These are phyloP conservation scores for Drosophila peninsularis DNA, from an alignment of 2,888 invertebrate species.

Conservation along the genomic window DNA sequence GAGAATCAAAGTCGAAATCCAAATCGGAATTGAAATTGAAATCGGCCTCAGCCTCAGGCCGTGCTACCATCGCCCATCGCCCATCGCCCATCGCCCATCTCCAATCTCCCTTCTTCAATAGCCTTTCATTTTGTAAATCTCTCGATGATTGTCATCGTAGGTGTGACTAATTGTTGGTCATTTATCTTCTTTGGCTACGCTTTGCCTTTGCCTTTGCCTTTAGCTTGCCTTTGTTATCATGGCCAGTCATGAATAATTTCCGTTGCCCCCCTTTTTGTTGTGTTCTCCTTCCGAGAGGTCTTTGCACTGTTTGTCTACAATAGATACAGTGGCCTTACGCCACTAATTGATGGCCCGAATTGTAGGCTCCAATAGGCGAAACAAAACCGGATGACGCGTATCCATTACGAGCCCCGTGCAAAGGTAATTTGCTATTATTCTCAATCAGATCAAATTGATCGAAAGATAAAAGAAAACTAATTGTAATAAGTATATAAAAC, in stretches of 20 bases:
- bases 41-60: constrained; percentile 1
- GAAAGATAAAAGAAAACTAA: background rate
- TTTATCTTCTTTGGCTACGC: constrained; percentile 66
- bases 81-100: background rate
- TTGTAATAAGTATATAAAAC: background rate
- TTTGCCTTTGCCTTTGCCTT: constrained; percentile 12
- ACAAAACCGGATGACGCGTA: constrained; percentile 32
- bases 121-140: constrained; percentile 63
- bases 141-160: constrained; percentile 79
- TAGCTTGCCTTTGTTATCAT: constrained; percentile 9
- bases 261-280: constrained; percentile 36
- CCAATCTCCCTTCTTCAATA: background rate
- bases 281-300: constrained; percentile 7
- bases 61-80: background rate
- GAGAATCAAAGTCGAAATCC: constrained; percentile 27
- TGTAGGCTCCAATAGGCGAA: constrained; percentile 40
- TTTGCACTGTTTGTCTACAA: constrained; percentile 45
- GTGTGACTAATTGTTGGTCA: constrained; percentile 80
- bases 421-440: constrained; percentile 18
- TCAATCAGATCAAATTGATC: constrained; percentile 1
- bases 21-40: constrained; percentile 28
- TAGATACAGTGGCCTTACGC: constrained; percentile 48
- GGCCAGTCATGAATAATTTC: constrained; percentile 72
- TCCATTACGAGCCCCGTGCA: constrained; percentile 22
- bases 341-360: constrained; percentile 71